Evolutionary conservation across 2,797 vertebrate species (phyloP).

Genomic region (Craterocephalus amniculus): DNA sequence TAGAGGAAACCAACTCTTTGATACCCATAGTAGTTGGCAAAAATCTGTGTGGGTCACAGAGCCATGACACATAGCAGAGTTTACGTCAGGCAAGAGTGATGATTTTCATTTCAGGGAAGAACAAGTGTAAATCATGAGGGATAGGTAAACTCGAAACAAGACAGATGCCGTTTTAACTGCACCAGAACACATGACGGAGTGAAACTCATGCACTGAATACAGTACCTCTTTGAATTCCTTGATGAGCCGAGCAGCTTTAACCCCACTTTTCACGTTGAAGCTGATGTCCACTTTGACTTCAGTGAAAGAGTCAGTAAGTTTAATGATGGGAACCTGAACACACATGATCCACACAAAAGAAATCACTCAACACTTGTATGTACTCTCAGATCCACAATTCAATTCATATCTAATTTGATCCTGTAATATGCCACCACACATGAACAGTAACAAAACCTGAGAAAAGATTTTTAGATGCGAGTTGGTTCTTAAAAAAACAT

Average conservation of each 20-base stretch:
- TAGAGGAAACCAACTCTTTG: not conserved
- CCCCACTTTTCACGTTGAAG: conserved; percentile 97
- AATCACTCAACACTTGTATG: not conserved
- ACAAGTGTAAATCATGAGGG: not conserved
- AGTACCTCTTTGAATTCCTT: conserved; percentile 97
- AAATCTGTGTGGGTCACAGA: not conserved
- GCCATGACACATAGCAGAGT: not conserved
- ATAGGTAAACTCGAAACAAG: not conserved
- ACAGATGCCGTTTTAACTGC: not conserved
- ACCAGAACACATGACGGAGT: not conserved
- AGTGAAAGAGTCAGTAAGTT: conserved; percentile 95
- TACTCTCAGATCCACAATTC: not conserved
- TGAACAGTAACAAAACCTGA: not conserved
- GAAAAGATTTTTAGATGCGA: too few relatives aligned
- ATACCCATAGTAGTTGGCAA: too few relatives aligned
- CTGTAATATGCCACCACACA: not conserved
- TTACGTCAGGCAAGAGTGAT: not conserved
- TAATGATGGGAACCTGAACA: conserved; percentile 96
- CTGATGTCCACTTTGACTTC: conserved; percentile 99
- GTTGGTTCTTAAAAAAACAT: too few relatives aligned
- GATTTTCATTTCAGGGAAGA: not conserved
- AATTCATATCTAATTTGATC: not conserved
- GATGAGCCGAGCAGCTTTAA: conserved; percentile 95
- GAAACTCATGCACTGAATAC: not conserved
- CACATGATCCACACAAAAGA: conserved; percentile 7